Evolutionary conservation across 2,888 invertebrate genomes (phyloP).

Genomic region (Lasioglossum pauxillum): DNA sequence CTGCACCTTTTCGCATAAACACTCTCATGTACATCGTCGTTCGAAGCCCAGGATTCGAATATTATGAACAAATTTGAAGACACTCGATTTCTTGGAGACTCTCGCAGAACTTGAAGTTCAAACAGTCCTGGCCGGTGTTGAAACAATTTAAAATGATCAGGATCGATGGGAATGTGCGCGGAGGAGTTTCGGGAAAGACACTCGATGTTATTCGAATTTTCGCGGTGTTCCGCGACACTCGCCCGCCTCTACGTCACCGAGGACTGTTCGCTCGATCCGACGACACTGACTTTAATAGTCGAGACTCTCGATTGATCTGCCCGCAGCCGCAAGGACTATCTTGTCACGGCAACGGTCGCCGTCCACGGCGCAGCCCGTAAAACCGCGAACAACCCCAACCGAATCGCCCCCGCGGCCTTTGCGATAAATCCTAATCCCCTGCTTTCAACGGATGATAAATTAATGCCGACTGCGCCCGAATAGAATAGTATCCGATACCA

Average conservation of each 20-base stretch:
- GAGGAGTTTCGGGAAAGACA: not conserved
- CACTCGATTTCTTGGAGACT: not conserved
- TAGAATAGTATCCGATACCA: not conserved
- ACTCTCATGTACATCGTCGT: not conserved
- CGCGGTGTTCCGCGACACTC: not conserved
- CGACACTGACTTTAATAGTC: conserved; percentile 69
- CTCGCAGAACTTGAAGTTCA: not conserved
- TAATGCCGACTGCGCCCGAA: not conserved
- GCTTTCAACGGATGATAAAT: conserved; percentile 2
- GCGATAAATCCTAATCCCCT: not conserved
- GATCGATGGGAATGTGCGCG: not conserved
- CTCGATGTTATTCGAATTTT: not conserved
- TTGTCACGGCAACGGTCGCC: conserved; percentile 66
- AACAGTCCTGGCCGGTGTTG: not conserved
- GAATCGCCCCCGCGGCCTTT: not conserved
- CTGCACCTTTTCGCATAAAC: not conserved
- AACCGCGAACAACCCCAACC: conserved; percentile 26
- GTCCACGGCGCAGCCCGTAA: conserved; percentile 42
- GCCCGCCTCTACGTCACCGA: conserved; percentile 40
- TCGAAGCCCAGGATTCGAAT: not conserved
- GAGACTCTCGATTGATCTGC: conserved; percentile 75
- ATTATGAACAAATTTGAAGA: not conserved
- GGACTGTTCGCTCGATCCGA: conserved; percentile 55
- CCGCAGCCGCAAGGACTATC: conserved; percentile 66
- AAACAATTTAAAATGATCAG: not conserved